Evolutionary conservation across 2,888 invertebrate genomes (phyloP).

Genomic region (Dioctria rufipes): DNA sequence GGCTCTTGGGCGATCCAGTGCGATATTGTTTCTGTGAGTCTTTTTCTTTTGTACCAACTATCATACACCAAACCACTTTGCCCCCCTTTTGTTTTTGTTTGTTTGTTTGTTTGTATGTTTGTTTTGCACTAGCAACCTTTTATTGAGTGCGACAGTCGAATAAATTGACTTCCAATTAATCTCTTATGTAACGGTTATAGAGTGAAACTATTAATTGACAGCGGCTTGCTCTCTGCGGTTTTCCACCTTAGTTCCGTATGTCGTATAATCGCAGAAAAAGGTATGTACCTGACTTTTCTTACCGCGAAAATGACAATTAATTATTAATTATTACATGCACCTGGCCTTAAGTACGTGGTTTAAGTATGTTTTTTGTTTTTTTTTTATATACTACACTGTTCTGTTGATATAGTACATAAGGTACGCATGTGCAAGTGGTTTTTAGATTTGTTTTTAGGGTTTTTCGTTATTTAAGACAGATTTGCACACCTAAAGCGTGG

Average conservation of each 20-base stretch:
- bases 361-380: no score
- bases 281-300: not conserved
- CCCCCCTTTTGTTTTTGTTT: not conserved
- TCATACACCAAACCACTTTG: not conserved
- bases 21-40: slow-evolving; percentile 33
- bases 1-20: slow-evolving; percentile 37
- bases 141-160: slow-evolving; percentile 18
- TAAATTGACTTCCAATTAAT: slow-evolving; percentile 31
- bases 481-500: no score
- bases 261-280: slow-evolving; percentile 1
- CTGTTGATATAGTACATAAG: no score
- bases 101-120: not conserved
- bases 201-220: slow-evolving; percentile 39
- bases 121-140: not conserved
- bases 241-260: slow-evolving; percentile 3
- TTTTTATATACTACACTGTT: no score
- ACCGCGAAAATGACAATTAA: slow-evolving; percentile 27
- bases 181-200: slow-evolving; percentile 24
- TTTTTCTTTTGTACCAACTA: not conserved
- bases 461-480: no score
- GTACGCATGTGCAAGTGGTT: no score
- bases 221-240: not conserved
- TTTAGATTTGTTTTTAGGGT: no score
- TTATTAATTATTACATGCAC: slow-evolving; percentile 34
- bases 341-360: not conserved